phyloP scores from a whole-genome alignment of 2,888 invertebrate genomes.

The Tipula unca region DNA sequence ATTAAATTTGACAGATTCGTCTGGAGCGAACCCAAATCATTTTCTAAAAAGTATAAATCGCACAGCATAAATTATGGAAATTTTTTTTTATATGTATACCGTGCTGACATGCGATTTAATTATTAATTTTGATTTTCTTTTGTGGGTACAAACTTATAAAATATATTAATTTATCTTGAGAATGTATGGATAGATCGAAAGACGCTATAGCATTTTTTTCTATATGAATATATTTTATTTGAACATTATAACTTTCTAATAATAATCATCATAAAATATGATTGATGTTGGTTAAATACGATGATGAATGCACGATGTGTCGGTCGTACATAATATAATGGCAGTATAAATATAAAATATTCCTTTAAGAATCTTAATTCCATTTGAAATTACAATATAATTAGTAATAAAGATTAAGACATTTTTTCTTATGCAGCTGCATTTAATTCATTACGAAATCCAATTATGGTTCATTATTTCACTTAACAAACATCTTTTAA shows the following conservation, averaged over 20 bases:
- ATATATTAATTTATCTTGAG: not conserved
- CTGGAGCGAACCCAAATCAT: not conserved
- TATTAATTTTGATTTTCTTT: not conserved
- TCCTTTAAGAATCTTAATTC: not conserved
- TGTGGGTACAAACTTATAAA: not conserved
- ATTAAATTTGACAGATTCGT: not conserved
- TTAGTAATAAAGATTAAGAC: not conserved
- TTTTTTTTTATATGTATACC: not conserved
- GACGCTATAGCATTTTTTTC: not conserved
- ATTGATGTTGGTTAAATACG: not conserved
- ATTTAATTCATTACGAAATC: not conserved
- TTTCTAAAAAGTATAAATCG: not conserved
- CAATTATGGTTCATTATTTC: not conserved
- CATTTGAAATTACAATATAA: not conserved
- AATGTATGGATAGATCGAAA: too few species aligned
- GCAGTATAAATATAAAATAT: not conserved
- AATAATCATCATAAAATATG: not conserved
- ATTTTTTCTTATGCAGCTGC: not conserved
- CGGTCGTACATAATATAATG: not conserved
- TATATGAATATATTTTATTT: not conserved
- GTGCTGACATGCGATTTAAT: not conserved
- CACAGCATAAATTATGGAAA: not conserved
- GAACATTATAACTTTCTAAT: not conserved
- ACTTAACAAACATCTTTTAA: not conserved
- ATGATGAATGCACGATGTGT: not conserved